These are phyloP conservation scores for Eueides isabella DNA, from an alignment of 1,140 invertebrate genomes.

Conservation along the genomic window DNA sequence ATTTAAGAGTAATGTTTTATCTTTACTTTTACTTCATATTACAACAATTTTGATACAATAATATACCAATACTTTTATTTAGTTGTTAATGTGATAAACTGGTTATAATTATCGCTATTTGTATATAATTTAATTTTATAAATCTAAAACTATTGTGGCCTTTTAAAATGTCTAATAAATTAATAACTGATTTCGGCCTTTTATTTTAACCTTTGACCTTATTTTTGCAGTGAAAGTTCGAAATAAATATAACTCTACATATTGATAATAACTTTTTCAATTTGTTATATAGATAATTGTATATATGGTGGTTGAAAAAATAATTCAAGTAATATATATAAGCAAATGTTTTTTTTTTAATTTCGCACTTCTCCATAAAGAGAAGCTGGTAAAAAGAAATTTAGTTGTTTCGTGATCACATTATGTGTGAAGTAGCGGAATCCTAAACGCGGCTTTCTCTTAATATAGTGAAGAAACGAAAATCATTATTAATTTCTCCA, in stretches of 20 bases:
- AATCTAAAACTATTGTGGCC: constrained; percentile 47
- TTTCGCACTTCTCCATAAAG: no score
- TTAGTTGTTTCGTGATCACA: no score
- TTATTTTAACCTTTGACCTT: constrained; percentile 20
- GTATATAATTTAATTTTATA: constrained; percentile 54
- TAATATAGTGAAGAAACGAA: no score
- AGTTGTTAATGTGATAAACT: constrained; percentile 38
- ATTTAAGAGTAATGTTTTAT: constrained; percentile 10
- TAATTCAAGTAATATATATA: no score
- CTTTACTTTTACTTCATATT: not conserved
- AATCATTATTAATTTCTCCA: no score
- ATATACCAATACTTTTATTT: constrained; percentile 21
- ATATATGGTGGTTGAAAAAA: no score
- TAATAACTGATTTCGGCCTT: constrained; percentile 36
- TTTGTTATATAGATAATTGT: no score
- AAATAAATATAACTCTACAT: not conserved
- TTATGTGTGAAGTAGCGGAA: no score
- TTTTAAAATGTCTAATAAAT: constrained; percentile 67
- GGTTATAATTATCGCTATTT: constrained; percentile 42
- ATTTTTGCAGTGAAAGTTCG: not conserved
- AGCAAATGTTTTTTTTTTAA: no score
- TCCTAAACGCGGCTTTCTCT: no score
- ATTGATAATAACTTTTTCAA: not conserved
- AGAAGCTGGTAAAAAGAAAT: no score
- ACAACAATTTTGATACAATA: constrained; percentile 22